phyloP scores from a whole-genome alignment of 2,113 vertebrate genomes.

The Ciconia boyciana region DNA sequence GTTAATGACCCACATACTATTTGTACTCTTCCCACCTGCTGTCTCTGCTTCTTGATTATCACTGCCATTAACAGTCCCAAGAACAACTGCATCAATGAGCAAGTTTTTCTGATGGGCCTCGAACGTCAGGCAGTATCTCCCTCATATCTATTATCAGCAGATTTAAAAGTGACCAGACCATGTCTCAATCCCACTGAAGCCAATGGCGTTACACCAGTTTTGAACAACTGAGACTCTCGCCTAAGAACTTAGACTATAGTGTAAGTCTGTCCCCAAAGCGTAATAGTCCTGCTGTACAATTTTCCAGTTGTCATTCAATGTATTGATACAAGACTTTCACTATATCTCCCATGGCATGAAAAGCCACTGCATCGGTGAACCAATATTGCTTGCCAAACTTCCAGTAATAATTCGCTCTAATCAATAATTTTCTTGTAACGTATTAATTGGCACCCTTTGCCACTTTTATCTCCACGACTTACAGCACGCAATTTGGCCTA shows the following conservation, averaged over 20 bases:
- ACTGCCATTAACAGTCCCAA: conserved; percentile 39
- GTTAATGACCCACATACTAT: conserved; percentile 49
- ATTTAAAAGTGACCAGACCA: neutral
- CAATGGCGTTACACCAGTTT: neutral
- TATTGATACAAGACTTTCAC: neutral
- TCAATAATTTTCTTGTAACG: conserved; percentile 40
- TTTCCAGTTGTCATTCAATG: neutral
- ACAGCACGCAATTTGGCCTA: conserved; percentile 5
- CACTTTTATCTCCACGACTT: neutral
- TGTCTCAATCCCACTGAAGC: neutral
- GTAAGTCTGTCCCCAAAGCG: neutral
- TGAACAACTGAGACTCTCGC: neutral
- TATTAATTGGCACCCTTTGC: conserved; percentile 26
- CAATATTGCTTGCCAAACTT: neutral
- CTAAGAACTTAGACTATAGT: neutral
- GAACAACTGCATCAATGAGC: conserved; percentile 44
- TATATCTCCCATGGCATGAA: neutral
- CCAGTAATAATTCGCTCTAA: conserved; percentile 24
- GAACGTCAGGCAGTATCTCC: conserved; percentile 49
- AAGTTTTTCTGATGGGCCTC: conserved; percentile 1
- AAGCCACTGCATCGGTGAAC: neutral
- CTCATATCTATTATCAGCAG: conserved; percentile 8
- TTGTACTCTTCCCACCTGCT: conserved; percentile 55
- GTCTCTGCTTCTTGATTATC: conserved; percentile 57
- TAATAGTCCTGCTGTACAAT: neutral